These are phyloP conservation scores for Champsocephalus gunnari DNA, from an alignment of 2,797 vertebrate genomes.

Conservation along the genomic window DNA sequence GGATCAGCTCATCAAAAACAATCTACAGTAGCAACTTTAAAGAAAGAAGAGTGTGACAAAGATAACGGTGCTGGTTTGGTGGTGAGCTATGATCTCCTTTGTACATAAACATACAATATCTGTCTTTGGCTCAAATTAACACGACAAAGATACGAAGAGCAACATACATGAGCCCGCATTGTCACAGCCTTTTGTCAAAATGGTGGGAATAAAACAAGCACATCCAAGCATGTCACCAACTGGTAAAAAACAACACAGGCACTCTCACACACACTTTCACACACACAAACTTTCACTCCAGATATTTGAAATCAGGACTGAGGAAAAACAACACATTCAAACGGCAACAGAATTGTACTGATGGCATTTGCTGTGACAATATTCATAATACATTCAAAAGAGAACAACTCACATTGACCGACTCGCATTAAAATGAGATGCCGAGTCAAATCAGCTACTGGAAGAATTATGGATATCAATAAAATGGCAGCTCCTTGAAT, in stretches of 20 bases:
- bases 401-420: slow-evolving; percentile 71
- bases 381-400: slow-evolving; percentile 77
- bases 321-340: slow-evolving; percentile 49
- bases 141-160: slow-evolving; percentile 45
- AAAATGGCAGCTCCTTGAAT: slow-evolving; percentile 45
- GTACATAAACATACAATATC: slow-evolving; percentile 47
- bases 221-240: slow-evolving; percentile 43
- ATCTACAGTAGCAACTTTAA: slow-evolving; percentile 80
- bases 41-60: slow-evolving; percentile 37
- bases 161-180: slow-evolving; percentile 40
- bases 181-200: slow-evolving; percentile 54
- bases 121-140: slow-evolving; percentile 79
- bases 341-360: slow-evolving; percentile 59
- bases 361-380: slow-evolving; percentile 67
- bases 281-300: slow-evolving; percentile 19
- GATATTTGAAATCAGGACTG: slow-evolving; percentile 60
- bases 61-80: slow-evolving; percentile 67
- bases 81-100: slow-evolving; percentile 53
- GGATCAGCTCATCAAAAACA: slow-evolving; percentile 74
- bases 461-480: slow-evolving; percentile 55
- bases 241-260: slow-evolving; percentile 17
- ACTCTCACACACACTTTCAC: slow-evolving; percentile 20
- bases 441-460: slow-evolving; percentile 53
- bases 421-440: slow-evolving; percentile 46
- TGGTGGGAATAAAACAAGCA: slow-evolving; percentile 42